Evolutionary conservation across 2,888 invertebrate species (phyloP).

Genomic region (Pammene aurita): DNA sequence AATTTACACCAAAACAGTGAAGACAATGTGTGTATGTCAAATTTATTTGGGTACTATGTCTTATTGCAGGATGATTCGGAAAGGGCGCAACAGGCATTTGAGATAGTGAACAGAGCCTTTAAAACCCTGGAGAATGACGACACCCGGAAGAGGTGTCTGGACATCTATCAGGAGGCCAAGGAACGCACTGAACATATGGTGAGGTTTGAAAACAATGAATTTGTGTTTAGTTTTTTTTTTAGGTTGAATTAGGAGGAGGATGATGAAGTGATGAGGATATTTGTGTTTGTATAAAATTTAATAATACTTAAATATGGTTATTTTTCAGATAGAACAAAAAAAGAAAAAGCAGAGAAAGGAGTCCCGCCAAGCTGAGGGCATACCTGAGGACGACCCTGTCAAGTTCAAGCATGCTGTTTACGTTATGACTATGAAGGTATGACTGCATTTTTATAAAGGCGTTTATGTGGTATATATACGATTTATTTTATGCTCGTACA

Average conservation of each 20-base stretch:
- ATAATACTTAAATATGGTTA: neutral
- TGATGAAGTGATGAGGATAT: no score
- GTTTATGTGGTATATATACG: no score
- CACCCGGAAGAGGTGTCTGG: slow-evolving; percentile 95
- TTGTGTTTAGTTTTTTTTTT: no score
- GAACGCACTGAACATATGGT: slow-evolving; percentile 97
- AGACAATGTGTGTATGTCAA: neutral
- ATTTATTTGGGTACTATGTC: slow-evolving; percentile 29
- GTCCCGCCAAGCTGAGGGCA: slow-evolving; percentile 87
- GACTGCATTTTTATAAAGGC: slow-evolving; percentile 50
- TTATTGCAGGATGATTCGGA: slow-evolving; percentile 93
- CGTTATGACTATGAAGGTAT: slow-evolving; percentile 99
- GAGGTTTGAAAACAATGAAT: slow-evolving; percentile 46
- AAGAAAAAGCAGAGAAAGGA: slow-evolving; percentile 97
- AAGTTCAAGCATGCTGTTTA: slow-evolving; percentile 96
- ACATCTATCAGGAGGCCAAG: slow-evolving; percentile 98
- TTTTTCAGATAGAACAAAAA: slow-evolving; percentile 92
- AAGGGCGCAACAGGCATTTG: slow-evolving; percentile 95
- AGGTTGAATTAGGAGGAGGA: no score
- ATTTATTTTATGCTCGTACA: no score
- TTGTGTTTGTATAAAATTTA: no score
- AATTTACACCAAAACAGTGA: neutral
- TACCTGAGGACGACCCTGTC: slow-evolving; percentile 93
- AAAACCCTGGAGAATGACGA: slow-evolving; percentile 98
- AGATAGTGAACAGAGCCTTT: slow-evolving; percentile 97